phyloP scores from a whole-genome alignment of 1,140 invertebrate genomes.

The Drosophila santomea region DNA sequence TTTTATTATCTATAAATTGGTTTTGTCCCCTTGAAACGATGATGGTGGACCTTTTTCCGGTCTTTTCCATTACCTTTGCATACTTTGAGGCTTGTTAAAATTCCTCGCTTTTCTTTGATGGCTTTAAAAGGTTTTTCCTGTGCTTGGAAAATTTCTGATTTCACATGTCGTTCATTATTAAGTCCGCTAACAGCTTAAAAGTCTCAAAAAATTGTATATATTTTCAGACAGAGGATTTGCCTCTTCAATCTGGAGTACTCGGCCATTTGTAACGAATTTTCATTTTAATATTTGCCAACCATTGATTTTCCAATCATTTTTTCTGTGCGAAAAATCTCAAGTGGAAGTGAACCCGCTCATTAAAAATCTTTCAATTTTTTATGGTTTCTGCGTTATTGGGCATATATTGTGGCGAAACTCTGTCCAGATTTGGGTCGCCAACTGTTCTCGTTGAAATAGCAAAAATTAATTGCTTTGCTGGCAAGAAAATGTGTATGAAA shows the following conservation, averaged over 20 bases:
- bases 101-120: conserved; percentile 20
- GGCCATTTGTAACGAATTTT: conserved; percentile 23
- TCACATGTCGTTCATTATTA: conserved; percentile 13
- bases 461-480: conserved; percentile 45
- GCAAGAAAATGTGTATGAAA: conserved; percentile 22
- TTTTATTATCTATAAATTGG: conserved; percentile 82
- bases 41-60: conserved; percentile 40
- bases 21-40: conserved; percentile 44
- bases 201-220: background rate
- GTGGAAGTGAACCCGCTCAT: conserved; percentile 26
- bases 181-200: conserved; percentile 1
- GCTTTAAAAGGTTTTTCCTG: conserved; percentile 19
- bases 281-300: conserved; percentile 15
- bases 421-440: conserved; percentile 35
- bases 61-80: conserved; percentile 30
- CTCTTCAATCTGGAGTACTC: conserved; percentile 22
- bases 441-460: conserved; percentile 61
- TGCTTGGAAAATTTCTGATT: background rate
- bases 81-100: conserved; percentile 38
- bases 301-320: conserved; percentile 4
- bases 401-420: conserved; percentile 25
- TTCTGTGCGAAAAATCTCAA: conserved; percentile 23
- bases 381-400: conserved; percentile 2
- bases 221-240: conserved; percentile 1
- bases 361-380: conserved; percentile 43